Evolutionary conservation across 1,140 invertebrate species (phyloP).

Genomic region (Panulirus ornatus): DNA sequence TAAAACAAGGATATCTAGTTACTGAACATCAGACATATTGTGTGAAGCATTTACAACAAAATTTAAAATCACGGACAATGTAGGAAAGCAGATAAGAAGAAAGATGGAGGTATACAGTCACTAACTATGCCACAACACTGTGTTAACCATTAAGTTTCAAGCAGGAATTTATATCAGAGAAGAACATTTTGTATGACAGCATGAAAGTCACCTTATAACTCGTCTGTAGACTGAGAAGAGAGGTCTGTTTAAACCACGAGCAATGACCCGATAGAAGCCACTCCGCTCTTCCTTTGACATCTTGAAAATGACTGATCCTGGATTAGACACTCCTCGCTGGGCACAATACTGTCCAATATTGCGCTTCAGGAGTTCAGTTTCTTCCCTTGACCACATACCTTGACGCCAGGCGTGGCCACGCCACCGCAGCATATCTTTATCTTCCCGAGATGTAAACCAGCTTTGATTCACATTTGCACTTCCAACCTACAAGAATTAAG

Average conservation of each 20-base stretch:
- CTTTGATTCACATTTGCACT: constrained; percentile 60
- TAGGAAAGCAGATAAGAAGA: no score
- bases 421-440: constrained; percentile 63
- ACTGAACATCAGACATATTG: no score
- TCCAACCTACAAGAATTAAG: constrained; percentile 18
- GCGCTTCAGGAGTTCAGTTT: constrained; percentile 78
- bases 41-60: no score
- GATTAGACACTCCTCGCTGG: constrained; percentile 78
- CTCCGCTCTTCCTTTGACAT: constrained; percentile 81
- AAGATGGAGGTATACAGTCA: no score
- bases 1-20: no score
- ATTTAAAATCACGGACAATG: no score
- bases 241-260: constrained; percentile 79
- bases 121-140: no score
- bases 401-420: constrained; percentile 78
- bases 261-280: constrained; percentile 80
- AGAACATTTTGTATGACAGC: no score
- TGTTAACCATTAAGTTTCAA: no score
- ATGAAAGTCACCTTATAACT: constrained; percentile 77
- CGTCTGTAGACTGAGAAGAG: constrained; percentile 81
- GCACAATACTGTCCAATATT: constrained; percentile 80
- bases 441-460: constrained; percentile 67
- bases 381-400: constrained; percentile 81
- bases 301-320: constrained; percentile 80
- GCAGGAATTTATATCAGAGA: no score